A percentile compares a stretch with the other conserved stretches of the same genome.
Evolutionary conservation across 1,140 invertebrate species (phyloP).

Genomic region (Trypoxylus dichotomus): DNA sequence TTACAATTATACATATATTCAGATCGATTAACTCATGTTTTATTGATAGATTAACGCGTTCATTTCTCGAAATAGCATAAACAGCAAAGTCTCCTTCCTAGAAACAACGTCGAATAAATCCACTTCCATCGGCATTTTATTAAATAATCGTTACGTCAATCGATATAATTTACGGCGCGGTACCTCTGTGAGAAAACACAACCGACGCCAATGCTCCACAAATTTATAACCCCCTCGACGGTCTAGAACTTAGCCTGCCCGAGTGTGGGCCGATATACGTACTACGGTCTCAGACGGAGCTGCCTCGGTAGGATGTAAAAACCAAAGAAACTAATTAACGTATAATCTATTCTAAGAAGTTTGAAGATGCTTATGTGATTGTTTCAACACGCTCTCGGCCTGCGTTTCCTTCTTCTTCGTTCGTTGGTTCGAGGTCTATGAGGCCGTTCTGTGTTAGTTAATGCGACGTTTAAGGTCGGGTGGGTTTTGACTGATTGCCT

Average conservation of each 20-base stretch:
- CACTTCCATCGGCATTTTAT: constrained; percentile 1
- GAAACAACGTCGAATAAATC: not conserved
- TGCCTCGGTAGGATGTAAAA: not conserved
- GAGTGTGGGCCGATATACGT: not conserved
- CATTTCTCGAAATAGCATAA: no score
- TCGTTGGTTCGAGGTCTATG: not conserved
- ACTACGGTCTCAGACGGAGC: not conserved
- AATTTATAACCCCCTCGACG: not conserved
- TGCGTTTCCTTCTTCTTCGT: not conserved
- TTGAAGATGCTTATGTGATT: constrained; percentile 19
- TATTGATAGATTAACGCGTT: no score
- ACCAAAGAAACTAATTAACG: constrained; percentile 20
- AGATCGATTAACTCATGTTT: no score
- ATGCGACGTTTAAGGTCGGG: not conserved
- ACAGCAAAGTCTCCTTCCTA: not conserved
- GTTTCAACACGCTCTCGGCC: not conserved
- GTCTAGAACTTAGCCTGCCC: not conserved
- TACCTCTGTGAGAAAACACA: constrained; percentile 15
- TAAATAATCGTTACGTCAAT: constrained; percentile 2
- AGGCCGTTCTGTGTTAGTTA: not conserved
- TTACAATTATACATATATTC: no score
- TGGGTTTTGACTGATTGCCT: constrained; percentile 8
- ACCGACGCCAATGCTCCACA: not conserved
- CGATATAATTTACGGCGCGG: not conserved
- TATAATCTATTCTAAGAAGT: constrained; percentile 14